Percentiles rank a stretch among this genome's conserved stretches.
Conservation (phyloP, 2,797 vertebrate genomes). For the Pogonophryne albipinna region DNA sequence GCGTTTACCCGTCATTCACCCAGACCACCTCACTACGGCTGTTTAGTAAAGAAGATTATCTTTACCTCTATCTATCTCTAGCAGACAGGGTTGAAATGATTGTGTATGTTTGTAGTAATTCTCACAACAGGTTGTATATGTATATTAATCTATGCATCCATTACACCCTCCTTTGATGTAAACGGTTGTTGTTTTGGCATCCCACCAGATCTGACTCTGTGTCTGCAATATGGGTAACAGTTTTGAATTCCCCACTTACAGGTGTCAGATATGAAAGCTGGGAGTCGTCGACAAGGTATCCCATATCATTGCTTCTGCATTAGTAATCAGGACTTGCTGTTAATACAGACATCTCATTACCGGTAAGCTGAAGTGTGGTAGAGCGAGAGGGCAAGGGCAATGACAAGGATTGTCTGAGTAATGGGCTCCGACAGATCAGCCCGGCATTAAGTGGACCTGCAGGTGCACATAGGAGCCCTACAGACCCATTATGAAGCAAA, state of each 20-base stretch:
- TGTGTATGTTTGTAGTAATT: neutral
- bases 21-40: too few species aligned
- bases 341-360: conserved; percentile 81
- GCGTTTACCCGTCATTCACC: neutral
- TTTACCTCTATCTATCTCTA: neutral
- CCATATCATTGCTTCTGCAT: conserved; percentile 61
- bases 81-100: neutral
- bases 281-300: conserved; percentile 55
- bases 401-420: conserved; percentile 78
- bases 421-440: conserved; percentile 76
- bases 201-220: conserved; percentile 1
- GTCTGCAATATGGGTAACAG: conserved; percentile 19
- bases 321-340: conserved; percentile 76
- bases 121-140: neutral
- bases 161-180: neutral
- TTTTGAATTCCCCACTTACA: conserved; percentile 60
- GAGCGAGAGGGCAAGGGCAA: conserved; percentile 69
- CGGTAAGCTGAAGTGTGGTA: conserved; percentile 60
- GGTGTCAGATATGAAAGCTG: conserved; percentile 71
- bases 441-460: conserved; percentile 65
- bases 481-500: conserved; percentile 68
- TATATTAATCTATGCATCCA: neutral
- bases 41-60: neutral
- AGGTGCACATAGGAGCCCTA: conserved; percentile 52
- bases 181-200: neutral